Conservation (phyloP, 2,797 vertebrate species). For the Phalloptychus januarius region DNA sequence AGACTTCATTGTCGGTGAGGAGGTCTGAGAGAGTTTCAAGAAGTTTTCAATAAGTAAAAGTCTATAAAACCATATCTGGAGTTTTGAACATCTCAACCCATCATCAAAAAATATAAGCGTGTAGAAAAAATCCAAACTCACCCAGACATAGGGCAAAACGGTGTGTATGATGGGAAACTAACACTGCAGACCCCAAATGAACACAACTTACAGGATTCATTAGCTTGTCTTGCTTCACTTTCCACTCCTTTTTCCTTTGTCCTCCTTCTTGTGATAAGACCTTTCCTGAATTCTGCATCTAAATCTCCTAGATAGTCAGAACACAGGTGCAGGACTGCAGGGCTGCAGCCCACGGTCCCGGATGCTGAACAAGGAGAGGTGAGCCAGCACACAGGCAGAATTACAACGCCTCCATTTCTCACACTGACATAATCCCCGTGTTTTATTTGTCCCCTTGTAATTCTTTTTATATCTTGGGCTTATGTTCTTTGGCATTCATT, state of each 20-base stretch:
- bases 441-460: constrained; percentile 82
- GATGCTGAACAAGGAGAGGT: constrained; percentile 69
- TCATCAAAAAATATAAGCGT: not conserved
- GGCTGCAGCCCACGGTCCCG: constrained; percentile 63
- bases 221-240: constrained; percentile 60
- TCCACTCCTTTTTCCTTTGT: constrained; percentile 11
- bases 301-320: constrained; percentile 61
- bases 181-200: not conserved
- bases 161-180: not conserved
- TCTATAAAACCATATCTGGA: not conserved
- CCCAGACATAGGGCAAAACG: not conserved
- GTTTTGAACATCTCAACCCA: not conserved
- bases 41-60: not conserved
- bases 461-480: constrained; percentile 80
- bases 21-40: too few species aligned
- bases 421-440: constrained; percentile 79
- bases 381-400: constrained; percentile 67
- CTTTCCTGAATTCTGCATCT: constrained; percentile 51
- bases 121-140: not conserved
- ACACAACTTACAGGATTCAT: constrained; percentile 27
- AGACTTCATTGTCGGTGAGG: too few species aligned
- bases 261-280: constrained; percentile 32
- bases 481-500: constrained; percentile 79
- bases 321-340: constrained; percentile 74
- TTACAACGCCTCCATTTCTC: constrained; percentile 74